Conservation (phyloP, 2,797 vertebrate species). For the Epinephelus malabaricus region DNA sequence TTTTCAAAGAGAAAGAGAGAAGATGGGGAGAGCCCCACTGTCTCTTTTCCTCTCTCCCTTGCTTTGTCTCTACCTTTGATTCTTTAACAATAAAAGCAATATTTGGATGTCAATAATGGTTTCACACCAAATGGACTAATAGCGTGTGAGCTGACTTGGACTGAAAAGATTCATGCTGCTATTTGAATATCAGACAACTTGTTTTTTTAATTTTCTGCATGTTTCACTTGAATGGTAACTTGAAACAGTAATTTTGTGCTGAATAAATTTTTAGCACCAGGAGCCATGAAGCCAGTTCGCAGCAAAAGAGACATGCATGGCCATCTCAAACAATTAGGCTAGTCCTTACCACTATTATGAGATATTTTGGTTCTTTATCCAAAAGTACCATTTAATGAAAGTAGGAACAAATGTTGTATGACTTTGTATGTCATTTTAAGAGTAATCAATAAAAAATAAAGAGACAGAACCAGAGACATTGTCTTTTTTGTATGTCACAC, state of each 20-base stretch:
- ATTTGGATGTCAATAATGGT: slow-evolving; percentile 2
- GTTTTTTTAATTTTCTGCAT: not conserved
- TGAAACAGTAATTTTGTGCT: slow-evolving; percentile 4
- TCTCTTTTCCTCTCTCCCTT: not conserved
- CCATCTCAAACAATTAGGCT: not conserved
- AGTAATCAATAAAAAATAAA: no score
- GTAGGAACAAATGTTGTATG: not conserved
- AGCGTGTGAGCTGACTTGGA: not conserved
- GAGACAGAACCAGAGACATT: no score
- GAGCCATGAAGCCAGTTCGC: not conserved
- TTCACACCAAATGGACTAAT: not conserved
- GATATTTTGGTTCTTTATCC: not conserved
- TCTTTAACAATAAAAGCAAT: slow-evolving; percentile 16
- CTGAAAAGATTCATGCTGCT: not conserved
- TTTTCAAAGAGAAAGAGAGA: slow-evolving; percentile 24
- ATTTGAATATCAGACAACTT: not conserved
- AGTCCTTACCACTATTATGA: no score
- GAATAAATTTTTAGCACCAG: not conserved
- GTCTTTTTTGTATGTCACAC: no score
- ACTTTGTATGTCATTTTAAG: not conserved
- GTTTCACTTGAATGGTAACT: slow-evolving; percentile 8
- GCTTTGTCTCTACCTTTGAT: slow-evolving; percentile 8
- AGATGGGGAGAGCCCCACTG: slow-evolving; percentile 11
- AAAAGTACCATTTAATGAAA: not conserved
- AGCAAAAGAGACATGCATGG: not conserved